Evolutionary conservation across 2,888 invertebrate genomes (phyloP), one percentile per base, ranked within the genome.

Genomic region (Drosophila neutralis): DNA sequence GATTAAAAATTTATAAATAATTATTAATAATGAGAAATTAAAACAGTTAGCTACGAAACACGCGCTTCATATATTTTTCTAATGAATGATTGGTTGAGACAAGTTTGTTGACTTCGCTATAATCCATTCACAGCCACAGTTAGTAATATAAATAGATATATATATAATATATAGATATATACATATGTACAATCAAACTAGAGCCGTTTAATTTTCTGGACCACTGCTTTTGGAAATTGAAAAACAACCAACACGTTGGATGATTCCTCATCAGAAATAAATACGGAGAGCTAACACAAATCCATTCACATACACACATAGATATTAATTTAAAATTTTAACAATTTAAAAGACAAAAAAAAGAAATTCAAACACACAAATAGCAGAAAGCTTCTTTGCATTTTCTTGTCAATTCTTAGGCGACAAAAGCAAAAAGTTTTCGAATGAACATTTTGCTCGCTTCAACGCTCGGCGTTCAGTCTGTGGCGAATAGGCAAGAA

Each of bases 391-490:
- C 75, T 78, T 69, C 40, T 42, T 21, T 40, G 27, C 4, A 60
- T 45, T 45, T 45, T 21, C 45, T 45, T 56, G 56, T 40, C 57
- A 63, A 73, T 63, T 66, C 66, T 66, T 66, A 11, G 58, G 38
- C 51, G 78, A 71, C 63, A 69, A 74, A 72, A 87, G 79, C 65
- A 60, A 53, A 60, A 84, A 66, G 62, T 69, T 60, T 62, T 62
- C 59, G 36, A 58, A 69, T 67, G 62, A 78, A 79, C 54, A 74
- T 63, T 24, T 70, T 64, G 69, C 64, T 71, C 64, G 58, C 35
- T 58, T 65, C 48, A 62, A 70, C 62, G 66, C 60, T 51, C 51
- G 51, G 66, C 54, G 45, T 74, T 91, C 81, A 90, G 89, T 90
- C 73, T 75, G 58, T 68, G 69, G 69, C 72, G 75, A 72, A 75